phyloP scores from a whole-genome alignment of 1,140 invertebrate genomes.

The Drosophila grimshawi region DNA sequence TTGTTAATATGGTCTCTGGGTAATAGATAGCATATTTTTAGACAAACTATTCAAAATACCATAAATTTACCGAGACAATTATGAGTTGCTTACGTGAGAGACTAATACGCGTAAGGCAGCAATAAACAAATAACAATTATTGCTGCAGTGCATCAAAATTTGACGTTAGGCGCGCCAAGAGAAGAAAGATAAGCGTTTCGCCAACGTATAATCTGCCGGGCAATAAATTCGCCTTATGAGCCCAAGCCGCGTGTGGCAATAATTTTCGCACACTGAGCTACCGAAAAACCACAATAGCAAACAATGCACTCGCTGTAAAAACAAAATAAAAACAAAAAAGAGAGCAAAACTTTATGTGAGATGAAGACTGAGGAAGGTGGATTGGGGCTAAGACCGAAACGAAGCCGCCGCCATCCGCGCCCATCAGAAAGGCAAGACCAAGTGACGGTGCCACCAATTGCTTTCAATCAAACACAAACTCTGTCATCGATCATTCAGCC shows the following conservation, averaged over 20 bases:
- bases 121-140: constrained; percentile 56
- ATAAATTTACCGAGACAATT: constrained; percentile 48
- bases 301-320: constrained; percentile 31
- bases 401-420: constrained; percentile 45
- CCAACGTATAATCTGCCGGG: constrained; percentile 45
- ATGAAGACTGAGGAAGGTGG: constrained; percentile 1
- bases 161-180: constrained; percentile 49
- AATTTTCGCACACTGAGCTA: constrained; percentile 54
- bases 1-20: no score
- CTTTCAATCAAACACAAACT: constrained; percentile 82
- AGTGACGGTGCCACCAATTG: constrained; percentile 82
- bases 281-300: constrained; percentile 15
- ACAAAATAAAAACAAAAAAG: constrained; percentile 9
- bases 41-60: not conserved
- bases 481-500: constrained; percentile 80
- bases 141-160: constrained; percentile 52
- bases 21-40: no score
- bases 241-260: constrained; percentile 59
- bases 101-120: constrained; percentile 33
- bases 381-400: constrained; percentile 2
- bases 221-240: constrained; percentile 68
- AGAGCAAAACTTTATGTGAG: constrained; percentile 5
- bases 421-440: constrained; percentile 59
- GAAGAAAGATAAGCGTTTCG: constrained; percentile 36
- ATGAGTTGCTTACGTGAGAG: constrained; percentile 38